A percentile compares a stretch with the other conserved stretches of the same genome.
Evolutionary conservation across 2,888 invertebrate species (phyloP).

Genomic region (Pachliopta kotzebuea): DNA sequence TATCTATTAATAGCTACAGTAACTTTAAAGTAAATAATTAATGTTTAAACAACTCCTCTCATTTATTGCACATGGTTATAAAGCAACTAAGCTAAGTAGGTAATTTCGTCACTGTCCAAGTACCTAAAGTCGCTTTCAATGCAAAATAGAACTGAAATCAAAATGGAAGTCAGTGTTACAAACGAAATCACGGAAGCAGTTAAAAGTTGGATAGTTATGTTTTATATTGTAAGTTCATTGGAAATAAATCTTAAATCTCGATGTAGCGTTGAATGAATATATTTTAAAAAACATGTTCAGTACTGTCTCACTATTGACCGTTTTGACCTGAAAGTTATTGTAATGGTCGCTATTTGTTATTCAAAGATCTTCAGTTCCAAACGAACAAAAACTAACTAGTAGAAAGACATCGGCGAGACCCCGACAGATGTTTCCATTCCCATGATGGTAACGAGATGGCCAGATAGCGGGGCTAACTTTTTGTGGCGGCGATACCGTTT

Average conservation of each 20-base stretch:
- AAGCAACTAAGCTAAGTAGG: too few species aligned
- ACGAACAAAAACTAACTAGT: constrained; percentile 15
- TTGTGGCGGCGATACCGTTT: constrained; percentile 66
- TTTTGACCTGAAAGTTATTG: neutral
- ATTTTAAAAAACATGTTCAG: neutral
- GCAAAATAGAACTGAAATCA: too few species aligned
- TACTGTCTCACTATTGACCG: neutral
- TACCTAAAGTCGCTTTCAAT: too few species aligned
- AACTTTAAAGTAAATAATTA: too few species aligned
- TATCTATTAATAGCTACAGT: too few species aligned
- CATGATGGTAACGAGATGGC: constrained; percentile 61
- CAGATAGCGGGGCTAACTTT: constrained; percentile 52
- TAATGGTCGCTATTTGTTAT: neutral
- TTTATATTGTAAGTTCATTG: too few species aligned
- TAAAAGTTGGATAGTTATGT: too few species aligned
- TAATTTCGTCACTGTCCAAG: too few species aligned
- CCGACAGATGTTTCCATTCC: constrained; percentile 76
- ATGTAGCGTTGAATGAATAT: neutral
- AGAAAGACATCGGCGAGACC: constrained; percentile 43
- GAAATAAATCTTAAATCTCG: neutral
- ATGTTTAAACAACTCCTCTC: too few species aligned
- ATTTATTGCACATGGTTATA: too few species aligned
- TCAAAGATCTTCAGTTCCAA: constrained; percentile 7
- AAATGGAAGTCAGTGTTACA: too few species aligned
- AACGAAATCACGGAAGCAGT: too few species aligned